These are phyloP conservation scores for Alosa alosa DNA, from an alignment of 2,113 vertebrate genomes.

Conservation along the genomic window DNA sequence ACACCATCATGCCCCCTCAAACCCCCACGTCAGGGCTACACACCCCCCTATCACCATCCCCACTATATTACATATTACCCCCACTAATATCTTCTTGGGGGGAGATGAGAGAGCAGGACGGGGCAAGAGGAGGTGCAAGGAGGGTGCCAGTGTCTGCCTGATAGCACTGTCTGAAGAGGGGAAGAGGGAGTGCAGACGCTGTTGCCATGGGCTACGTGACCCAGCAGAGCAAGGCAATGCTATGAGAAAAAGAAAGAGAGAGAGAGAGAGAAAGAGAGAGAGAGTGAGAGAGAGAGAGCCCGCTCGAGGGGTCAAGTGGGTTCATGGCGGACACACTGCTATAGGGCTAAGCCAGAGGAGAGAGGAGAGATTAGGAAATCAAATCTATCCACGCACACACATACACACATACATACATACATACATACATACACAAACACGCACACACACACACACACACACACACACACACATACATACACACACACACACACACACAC, in stretches of 20 bases:
- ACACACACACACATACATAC: constrained; percentile 18
- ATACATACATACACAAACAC: not conserved
- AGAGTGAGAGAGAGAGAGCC: too few species aligned
- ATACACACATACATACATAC: constrained; percentile 25
- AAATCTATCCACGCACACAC: constrained; percentile 3
- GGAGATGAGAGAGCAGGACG: not conserved
- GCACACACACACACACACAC: not conserved
- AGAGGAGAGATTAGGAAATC: constrained; percentile 35
- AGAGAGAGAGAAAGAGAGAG: too few species aligned
- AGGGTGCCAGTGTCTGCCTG: not conserved
- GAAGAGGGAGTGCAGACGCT: not conserved
- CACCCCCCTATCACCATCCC: too few species aligned
- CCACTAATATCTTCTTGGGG: constrained; percentile 50
- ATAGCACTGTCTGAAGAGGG: not conserved
- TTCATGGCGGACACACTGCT: constrained; percentile 22
- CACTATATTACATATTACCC: not conserved
- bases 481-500: constrained; percentile 27
- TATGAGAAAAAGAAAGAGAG: not conserved
- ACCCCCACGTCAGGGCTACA: too few species aligned
- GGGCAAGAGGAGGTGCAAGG: too few species aligned
- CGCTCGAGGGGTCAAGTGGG: constrained; percentile 34
- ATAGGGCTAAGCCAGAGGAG: not conserved
- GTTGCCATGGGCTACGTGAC: not conserved
- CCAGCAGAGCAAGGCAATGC: not conserved
- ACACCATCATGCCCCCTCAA: too few species aligned